These are phyloP conservation scores for Anoura caudifer DNA, from an alignment of 2,113 vertebrate genomes.

Conservation along the genomic window DNA sequence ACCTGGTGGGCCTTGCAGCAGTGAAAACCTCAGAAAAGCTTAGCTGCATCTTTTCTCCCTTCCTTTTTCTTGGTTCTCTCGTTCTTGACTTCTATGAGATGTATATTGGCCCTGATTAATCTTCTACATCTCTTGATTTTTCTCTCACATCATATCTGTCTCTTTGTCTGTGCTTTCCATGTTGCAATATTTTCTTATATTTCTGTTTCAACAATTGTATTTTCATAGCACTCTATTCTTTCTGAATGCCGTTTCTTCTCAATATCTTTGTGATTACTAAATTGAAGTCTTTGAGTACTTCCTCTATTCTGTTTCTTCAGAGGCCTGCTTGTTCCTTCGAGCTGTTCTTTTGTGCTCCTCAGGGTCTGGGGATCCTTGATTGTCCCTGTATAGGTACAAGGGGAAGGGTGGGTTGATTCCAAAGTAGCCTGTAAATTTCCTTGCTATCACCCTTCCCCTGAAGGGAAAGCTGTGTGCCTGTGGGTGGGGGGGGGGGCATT, in stretches of 20 bases:
- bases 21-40: background rate
- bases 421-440: background rate
- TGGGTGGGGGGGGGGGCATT: too few species aligned
- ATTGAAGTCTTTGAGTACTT: background rate
- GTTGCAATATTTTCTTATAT: background rate
- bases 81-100: background rate
- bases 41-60: background rate
- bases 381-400: background rate
- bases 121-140: background rate
- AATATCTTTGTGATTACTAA: background rate
- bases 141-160: background rate
- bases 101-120: background rate
- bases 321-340: background rate
- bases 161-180: background rate
- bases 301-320: background rate
- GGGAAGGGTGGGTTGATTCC: background rate
- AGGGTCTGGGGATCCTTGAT: background rate
- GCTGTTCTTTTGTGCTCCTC: background rate
- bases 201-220: background rate
- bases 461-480: background rate
- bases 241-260: background rate
- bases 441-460: background rate
- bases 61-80: background rate
- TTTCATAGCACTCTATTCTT: background rate
- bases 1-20: background rate